Evolutionary conservation across 2,888 invertebrate species (phyloP).

Genomic region (Nemotelus pantherinus): DNA sequence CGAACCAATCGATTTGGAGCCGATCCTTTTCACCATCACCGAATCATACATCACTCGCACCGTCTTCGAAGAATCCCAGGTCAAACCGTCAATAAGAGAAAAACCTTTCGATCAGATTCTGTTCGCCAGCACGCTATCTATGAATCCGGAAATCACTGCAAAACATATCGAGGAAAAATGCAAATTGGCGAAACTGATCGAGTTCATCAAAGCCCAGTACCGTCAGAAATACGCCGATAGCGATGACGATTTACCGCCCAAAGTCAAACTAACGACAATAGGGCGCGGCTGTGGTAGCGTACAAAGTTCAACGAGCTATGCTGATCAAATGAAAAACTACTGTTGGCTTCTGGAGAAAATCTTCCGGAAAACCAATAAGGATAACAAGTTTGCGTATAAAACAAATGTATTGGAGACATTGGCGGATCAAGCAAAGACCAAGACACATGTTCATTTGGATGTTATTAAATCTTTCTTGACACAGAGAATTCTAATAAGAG

Average conservation of each 20-base stretch:
- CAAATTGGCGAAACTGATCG: neutral
- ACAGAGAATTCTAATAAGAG: slow-evolving; percentile 13
- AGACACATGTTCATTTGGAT: neutral
- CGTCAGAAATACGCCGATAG: neutral
- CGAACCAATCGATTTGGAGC: neutral
- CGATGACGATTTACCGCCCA: neutral
- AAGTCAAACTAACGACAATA: neutral
- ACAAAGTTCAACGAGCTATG: neutral
- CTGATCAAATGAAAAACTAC: slow-evolving; percentile 11
- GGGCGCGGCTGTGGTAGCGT: neutral
- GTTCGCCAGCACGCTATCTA: neutral
- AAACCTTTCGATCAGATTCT: neutral
- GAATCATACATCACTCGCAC: neutral
- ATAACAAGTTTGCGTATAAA: slow-evolving; percentile 3
- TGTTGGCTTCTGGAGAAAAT: neutral
- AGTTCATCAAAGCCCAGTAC: neutral
- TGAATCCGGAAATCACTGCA: no score
- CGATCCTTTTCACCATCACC: neutral
- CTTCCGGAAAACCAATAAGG: slow-evolving; percentile 1
- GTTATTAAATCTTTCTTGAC: neutral
- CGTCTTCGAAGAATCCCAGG: neutral
- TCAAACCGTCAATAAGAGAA: neutral
- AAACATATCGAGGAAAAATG: neutral
- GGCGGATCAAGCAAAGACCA: neutral
- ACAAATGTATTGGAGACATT: neutral